These are phyloP conservation scores for Anastrepha obliqua DNA, from an alignment of 1,140 invertebrate genomes.

Conservation along the genomic window DNA sequence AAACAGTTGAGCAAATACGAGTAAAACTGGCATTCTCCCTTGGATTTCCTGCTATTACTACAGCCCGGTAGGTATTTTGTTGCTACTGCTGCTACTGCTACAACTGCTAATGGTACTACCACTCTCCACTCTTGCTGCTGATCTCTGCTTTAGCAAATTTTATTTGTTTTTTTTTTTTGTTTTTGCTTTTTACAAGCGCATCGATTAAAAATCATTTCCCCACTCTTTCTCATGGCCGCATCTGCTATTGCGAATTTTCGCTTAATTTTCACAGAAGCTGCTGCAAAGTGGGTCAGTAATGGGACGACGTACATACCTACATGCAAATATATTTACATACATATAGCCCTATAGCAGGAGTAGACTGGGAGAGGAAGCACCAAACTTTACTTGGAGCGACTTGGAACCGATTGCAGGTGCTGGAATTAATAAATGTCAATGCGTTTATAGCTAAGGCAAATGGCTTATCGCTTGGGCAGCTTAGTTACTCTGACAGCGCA, in stretches of 20 bases:
- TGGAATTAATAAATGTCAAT: slow-evolving; percentile 45
- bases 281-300: slow-evolving; percentile 34
- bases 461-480: not conserved
- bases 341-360: not conserved
- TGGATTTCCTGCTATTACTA: not conserved
- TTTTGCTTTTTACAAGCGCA: not conserved
- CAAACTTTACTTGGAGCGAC: not conserved
- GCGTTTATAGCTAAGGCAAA: slow-evolving; percentile 12
- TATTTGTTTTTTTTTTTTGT: slow-evolving; percentile 10
- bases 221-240: not conserved
- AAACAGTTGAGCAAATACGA: too few species aligned
- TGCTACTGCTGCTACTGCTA: not conserved
- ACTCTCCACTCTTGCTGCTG: not conserved
- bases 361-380: not conserved
- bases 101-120: not conserved
- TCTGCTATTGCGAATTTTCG: not conserved
- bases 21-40: too few species aligned
- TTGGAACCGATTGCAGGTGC: not conserved
- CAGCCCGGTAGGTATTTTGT: not conserved
- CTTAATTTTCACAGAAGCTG: slow-evolving; percentile 1
- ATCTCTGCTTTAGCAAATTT: not conserved
- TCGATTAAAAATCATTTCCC: slow-evolving; percentile 19
- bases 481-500: not conserved
- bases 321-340: not conserved
- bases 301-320: not conserved